Conservation (phyloP, 2,888 invertebrate species). For the Linyphia triangularis region DNA sequence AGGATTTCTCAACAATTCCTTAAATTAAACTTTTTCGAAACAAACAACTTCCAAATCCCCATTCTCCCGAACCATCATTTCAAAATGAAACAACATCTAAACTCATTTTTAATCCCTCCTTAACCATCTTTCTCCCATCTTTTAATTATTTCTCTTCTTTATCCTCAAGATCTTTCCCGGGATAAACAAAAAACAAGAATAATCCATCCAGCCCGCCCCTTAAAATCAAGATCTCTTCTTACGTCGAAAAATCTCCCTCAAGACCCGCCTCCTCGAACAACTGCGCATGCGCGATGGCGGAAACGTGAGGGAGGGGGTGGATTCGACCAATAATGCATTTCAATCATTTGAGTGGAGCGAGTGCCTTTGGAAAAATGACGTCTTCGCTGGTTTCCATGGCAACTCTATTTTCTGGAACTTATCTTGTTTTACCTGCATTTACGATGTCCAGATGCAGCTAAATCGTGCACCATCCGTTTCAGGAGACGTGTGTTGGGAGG, state of each 20-base stretch:
- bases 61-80: not conserved
- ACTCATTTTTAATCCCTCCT: not conserved
- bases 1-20: no score
- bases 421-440: conserved; percentile 75
- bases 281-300: conserved; percentile 39
- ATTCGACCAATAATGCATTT: conserved; percentile 75
- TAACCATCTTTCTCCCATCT: not conserved
- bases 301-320: conserved; percentile 25
- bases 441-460: conserved; percentile 74
- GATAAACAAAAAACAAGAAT: conserved; percentile 4
- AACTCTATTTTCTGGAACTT: conserved; percentile 72
- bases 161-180: not conserved
- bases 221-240: conserved; percentile 69
- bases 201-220: conserved; percentile 58
- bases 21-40: no score
- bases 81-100: not conserved
- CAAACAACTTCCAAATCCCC: not conserved
- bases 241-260: conserved; percentile 65
- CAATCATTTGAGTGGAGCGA: conserved; percentile 74
- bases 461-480: conserved; percentile 59
- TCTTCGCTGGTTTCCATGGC: conserved; percentile 64
- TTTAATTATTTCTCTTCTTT: not conserved
- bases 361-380: conserved; percentile 75
- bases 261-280: conserved; percentile 42
- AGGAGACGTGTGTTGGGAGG: not conserved